Evolutionary conservation across 1,140 invertebrate species (phyloP).

Genomic region (Philotrypesis tridentata): DNA sequence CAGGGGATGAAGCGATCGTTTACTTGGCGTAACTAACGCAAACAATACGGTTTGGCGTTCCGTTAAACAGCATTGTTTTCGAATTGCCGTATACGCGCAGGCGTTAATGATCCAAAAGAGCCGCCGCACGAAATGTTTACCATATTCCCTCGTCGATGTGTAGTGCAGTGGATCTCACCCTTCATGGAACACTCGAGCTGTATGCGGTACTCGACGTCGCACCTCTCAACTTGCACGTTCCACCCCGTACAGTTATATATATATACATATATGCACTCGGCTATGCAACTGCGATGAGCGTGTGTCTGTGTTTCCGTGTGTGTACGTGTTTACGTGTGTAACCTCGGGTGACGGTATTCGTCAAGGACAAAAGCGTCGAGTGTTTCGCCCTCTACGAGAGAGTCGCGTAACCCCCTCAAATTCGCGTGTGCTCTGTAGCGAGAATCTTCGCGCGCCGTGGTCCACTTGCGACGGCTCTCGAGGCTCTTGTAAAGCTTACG

Average conservation of each 20-base stretch:
- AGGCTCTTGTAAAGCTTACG: background rate
- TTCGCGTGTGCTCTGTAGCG: background rate
- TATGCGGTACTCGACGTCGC: background rate
- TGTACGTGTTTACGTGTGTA: background rate
- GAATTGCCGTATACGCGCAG: background rate
- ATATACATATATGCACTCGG: no score
- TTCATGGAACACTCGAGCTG: background rate
- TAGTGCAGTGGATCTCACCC: no score
- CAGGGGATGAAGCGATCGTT: no score
- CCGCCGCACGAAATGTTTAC: background rate
- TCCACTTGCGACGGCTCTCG: background rate
- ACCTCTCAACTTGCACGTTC: background rate
- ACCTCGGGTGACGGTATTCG: background rate
- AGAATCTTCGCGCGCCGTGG: background rate
- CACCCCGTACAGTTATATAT: no score
- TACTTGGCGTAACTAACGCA: no score
- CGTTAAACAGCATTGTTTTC: no score
- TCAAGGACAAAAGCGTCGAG: background rate
- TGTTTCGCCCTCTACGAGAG: background rate
- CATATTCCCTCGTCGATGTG: background rate
- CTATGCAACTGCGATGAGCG: background rate
- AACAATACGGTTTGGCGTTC: no score
- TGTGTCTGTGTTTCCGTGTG: no score
- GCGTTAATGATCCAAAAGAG: background rate
- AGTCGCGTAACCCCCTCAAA: background rate